These are phyloP conservation scores for Sturmia bella DNA, from an alignment of 2,888 invertebrate genomes.

Conservation along the genomic window DNA sequence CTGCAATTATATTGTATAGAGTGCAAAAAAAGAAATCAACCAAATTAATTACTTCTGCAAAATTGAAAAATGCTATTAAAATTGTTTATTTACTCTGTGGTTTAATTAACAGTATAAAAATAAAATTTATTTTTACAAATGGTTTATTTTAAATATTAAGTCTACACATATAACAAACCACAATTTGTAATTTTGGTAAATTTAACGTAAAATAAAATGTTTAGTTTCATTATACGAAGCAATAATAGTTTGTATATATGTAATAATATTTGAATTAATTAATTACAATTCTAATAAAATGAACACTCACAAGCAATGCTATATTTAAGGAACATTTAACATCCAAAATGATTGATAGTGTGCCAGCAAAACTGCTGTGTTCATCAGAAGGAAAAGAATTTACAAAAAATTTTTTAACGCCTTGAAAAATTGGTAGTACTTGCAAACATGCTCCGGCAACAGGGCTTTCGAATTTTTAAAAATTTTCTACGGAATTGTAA, in stretches of 20 bases:
- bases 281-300: too few relatives aligned
- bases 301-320: too few relatives aligned
- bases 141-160: background rate
- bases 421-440: too few relatives aligned
- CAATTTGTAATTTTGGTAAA: constrained; percentile 42
- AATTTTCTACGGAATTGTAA: too few relatives aligned
- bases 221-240: background rate
- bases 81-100: constrained; percentile 20
- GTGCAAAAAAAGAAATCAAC: background rate
- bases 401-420: too few relatives aligned
- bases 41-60: constrained; percentile 5
- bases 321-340: too few relatives aligned
- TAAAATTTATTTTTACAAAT: background rate
- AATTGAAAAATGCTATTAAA: constrained; percentile 6
- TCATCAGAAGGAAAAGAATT: too few relatives aligned
- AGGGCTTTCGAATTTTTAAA: too few relatives aligned
- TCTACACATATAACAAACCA: constrained; percentile 14
- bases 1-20: constrained; percentile 5
- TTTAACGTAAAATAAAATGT: constrained; percentile 6
- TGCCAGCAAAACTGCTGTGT: too few relatives aligned
- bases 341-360: too few relatives aligned
- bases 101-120: constrained; percentile 10
- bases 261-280: too few relatives aligned
- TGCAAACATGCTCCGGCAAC: too few relatives aligned
- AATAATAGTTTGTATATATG: background rate